Evolutionary conservation across 53 echinoderm and acorn worm species (phyloP), one percentile per base, ranked within the genome.

Genomic region (Patiria pectinifera): DNA sequence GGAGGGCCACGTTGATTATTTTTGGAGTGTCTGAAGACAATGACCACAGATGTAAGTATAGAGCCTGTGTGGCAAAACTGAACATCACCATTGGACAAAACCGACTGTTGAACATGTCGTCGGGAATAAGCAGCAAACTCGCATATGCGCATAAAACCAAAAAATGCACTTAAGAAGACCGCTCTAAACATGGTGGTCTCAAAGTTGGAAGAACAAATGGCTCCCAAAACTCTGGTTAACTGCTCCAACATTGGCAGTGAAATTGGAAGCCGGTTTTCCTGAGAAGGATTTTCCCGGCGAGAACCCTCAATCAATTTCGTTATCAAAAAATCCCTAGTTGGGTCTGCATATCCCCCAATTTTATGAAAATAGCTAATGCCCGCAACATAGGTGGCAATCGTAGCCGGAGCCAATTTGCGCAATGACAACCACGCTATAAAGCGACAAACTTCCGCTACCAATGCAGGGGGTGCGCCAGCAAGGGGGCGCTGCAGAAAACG

Each of bases 11-110:
- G 78, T 45, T 78, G 78, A 78, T 78, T 78, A 26, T 78, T 78
- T 78, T 78, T 78, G 78, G 78, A 11, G 24, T 78, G 78, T 25
- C 45, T 22, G 26, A 78, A 78, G 45, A 25, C 78, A 78, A 78
- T 26, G 15, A 44, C 43, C 23, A 78, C 78, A 25, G 43, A 78
- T 22, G 78, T 15, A 45, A 44, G 43, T 22, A 45, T 26, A 78
- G 78, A 44, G 78, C 78, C 78, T 26, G 15, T 7, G 24, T 44
- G 15, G 4, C 45, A 45, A 78, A 78, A 78, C 43, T 78, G 45
- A 15, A 78, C 78, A 26, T 78, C 78, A 44, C 14, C 35, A 22
- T 44, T 14, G 26, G 45, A 26, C 26, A 78, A 15, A 78, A 78
- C 78, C 21, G 35, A 26, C 43, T 16, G 43, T 26, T 26, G 78